Evolutionary conservation across 1,140 invertebrate species (phyloP).

Genomic region (Pseudachorutes palmiensis): DNA sequence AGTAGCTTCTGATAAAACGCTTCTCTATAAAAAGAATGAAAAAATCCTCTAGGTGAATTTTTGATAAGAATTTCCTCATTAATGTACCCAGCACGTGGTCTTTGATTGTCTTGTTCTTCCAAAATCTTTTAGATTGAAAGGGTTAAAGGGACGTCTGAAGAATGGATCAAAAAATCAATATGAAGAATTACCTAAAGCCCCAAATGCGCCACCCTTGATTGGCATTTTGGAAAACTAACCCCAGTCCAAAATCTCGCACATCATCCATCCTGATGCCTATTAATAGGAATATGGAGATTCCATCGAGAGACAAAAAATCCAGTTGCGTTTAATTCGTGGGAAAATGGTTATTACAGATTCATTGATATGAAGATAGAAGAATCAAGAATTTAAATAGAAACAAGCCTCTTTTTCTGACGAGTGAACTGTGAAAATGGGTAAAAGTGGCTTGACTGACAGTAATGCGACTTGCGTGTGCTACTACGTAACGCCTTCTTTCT

Average conservation of each 20-base stretch:
- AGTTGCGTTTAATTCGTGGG: too few relatives aligned
- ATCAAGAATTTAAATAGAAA: too few relatives aligned
- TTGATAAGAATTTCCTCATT: slow-evolving; percentile 8
- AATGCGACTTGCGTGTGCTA: slow-evolving; percentile 37
- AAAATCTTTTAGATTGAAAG: neutral
- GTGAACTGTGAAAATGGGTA: neutral
- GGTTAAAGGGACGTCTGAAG: too few relatives aligned
- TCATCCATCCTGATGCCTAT: neutral
- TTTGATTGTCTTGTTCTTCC: neutral
- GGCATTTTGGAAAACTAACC: neutral
- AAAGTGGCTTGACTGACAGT: slow-evolving; percentile 31
- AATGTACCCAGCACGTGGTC: neutral
- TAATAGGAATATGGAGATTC: neutral
- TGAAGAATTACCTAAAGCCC: neutral
- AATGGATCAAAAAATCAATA: slow-evolving; percentile 5
- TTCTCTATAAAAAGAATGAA: neutral
- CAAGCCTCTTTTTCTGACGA: too few relatives aligned
- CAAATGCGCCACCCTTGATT: neutral
- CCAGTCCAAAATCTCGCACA: neutral
- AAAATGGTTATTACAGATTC: too few relatives aligned
- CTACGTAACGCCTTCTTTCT: slow-evolving; percentile 35
- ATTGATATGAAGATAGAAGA: too few relatives aligned
- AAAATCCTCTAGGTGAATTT: neutral
- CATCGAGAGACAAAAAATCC: too few relatives aligned
- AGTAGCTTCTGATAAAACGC: neutral